These are phyloP conservation scores for Calliscelio sp. DNA, from an alignment of 2,888 invertebrate species.

Conservation along the genomic window DNA sequence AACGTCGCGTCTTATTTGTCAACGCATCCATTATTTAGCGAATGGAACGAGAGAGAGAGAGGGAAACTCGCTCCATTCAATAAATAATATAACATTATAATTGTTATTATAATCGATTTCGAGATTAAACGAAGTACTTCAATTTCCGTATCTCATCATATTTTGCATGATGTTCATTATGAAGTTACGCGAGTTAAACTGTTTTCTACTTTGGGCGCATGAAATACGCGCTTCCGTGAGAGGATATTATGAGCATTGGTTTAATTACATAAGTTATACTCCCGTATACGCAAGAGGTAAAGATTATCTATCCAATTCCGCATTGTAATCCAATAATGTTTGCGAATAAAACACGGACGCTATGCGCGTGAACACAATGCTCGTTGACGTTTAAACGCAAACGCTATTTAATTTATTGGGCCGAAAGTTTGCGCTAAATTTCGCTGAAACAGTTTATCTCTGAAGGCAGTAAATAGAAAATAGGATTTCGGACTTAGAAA, in stretches of 20 bases:
- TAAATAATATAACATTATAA: no score
- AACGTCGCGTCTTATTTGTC: conserved; percentile 38
- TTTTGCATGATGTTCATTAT: conserved; percentile 67
- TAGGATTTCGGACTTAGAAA: neutral
- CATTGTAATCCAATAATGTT: conserved; percentile 76
- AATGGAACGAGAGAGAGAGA: no score
- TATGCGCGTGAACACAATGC: conserved; percentile 39
- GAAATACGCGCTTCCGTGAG: conserved; percentile 67
- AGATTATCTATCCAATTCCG: conserved; percentile 77
- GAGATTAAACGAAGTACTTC: conserved; percentile 17
- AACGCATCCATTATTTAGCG: neutral
- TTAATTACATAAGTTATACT: conserved; percentile 73
- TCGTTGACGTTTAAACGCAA: conserved; percentile 53
- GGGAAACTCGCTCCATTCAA: no score
- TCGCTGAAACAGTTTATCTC: neutral
- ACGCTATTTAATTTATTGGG: conserved; percentile 50
- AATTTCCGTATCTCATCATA: conserved; percentile 38
- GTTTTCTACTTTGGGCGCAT: conserved; percentile 59
- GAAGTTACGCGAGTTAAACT: conserved; percentile 63
- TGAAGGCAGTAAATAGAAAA: neutral
- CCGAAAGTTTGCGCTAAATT: conserved; percentile 23
- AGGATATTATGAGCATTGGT: conserved; percentile 70
- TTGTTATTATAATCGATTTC: neutral
- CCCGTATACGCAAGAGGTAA: conserved; percentile 71
- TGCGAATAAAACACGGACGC: conserved; percentile 70